phyloP scores from a whole-genome alignment of 2,113 vertebrate species.

The Anarhynchus alexandrinus region DNA sequence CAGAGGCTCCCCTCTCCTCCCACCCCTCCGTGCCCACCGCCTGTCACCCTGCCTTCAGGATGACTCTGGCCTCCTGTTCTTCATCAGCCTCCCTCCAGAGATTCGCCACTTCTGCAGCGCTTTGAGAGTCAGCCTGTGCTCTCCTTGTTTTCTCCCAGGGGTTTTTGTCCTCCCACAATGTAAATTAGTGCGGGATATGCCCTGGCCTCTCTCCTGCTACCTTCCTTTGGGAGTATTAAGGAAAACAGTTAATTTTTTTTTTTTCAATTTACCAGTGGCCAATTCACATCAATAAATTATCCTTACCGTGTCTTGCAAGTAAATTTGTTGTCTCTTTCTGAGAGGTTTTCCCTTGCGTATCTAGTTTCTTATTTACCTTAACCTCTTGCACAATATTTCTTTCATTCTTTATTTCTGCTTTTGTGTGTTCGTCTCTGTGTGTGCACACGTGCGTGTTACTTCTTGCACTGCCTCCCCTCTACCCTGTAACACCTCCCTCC shows the following conservation, averaged over 20 bases:
- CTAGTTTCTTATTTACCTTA: constrained; percentile 5
- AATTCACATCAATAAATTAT: constrained; percentile 34
- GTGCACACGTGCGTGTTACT: accelerated
- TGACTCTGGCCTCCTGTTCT: neutral
- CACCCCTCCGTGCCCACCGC: accelerated
- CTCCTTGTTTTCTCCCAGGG: neutral
- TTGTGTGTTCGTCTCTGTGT: neutral
- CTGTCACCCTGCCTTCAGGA: accelerated
- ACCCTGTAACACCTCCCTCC: neutral
- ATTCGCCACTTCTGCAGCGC: neutral
- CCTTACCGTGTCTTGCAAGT: neutral
- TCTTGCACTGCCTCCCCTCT: neutral
- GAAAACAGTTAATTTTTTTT: constrained; percentile 13
- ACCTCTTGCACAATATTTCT: neutral
- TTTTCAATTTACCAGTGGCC: neutral
- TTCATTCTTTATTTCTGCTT: neutral
- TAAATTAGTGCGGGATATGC: neutral
- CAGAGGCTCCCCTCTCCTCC: neutral
- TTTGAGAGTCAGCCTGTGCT: neutral
- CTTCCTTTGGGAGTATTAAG: constrained; percentile 31
- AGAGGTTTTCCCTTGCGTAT: neutral
- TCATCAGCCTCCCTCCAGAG: neutral
- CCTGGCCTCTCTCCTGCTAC: neutral
- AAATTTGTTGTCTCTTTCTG: neutral
- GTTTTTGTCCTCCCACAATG: neutral